Conservation (phyloP, 53 echinoderm and acorn worm genomes). For the Patiria pectinifera region DNA sequence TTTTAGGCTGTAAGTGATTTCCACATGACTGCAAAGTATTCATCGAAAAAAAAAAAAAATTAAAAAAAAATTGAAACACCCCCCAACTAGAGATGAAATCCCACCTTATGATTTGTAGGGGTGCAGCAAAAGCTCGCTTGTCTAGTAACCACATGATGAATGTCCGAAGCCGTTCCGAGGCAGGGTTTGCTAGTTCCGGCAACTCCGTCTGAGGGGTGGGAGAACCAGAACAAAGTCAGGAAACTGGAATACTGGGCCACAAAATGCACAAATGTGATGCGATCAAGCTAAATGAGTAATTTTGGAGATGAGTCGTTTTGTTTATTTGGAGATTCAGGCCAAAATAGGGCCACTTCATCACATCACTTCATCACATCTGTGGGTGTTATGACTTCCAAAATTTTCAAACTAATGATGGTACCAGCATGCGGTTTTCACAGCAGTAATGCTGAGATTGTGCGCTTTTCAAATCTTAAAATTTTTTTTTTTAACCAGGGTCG, state of each 20-base stretch:
- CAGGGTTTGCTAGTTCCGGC: conserved; percentile 81
- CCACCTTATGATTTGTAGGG: conserved; percentile 90
- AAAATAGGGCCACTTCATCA: too few relatives aligned
- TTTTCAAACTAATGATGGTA: too few relatives aligned
- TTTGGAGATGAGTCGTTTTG: too few relatives aligned
- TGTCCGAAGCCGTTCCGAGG: conserved; percentile 79
- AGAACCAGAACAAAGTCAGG: neutral
- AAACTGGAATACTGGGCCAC: too few relatives aligned
- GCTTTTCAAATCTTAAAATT: too few relatives aligned
- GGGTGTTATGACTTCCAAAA: too few relatives aligned
- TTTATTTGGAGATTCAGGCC: too few relatives aligned
- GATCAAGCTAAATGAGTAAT: neutral
- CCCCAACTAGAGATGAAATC: neutral
- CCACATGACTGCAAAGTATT: neutral
- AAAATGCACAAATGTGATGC: neutral
- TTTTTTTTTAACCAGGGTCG: too few relatives aligned
- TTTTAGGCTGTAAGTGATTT: too few relatives aligned
- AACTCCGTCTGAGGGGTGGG: conserved; percentile 72
- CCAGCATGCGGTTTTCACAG: too few relatives aligned
- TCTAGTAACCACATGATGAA: conserved; percentile 91
- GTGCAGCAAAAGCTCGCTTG: conserved; percentile 85
- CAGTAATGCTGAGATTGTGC: too few relatives aligned
- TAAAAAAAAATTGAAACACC: neutral
- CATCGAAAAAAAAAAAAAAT: neutral
- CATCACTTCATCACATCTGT: too few relatives aligned